These are phyloP conservation scores for Merops nubicus DNA, from an alignment of 2,113 vertebrate species.

Conservation along the genomic window DNA sequence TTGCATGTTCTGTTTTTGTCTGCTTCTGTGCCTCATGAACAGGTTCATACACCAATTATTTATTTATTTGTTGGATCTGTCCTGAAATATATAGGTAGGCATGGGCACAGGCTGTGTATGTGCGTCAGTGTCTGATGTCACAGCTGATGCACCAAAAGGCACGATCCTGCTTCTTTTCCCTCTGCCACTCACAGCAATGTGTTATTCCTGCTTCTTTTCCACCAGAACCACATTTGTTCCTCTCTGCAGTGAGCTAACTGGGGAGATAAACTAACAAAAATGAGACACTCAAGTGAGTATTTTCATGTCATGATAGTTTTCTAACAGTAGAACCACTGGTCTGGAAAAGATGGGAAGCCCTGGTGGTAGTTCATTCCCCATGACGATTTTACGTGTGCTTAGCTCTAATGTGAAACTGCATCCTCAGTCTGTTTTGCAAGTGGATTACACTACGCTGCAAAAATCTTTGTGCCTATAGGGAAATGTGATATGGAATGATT, in stretches of 20 bases:
- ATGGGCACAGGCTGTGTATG: not conserved
- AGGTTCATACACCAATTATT: not conserved
- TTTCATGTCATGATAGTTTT: not conserved
- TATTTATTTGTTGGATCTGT: not conserved
- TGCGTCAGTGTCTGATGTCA: not conserved
- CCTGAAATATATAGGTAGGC: not conserved
- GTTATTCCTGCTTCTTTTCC: not conserved
- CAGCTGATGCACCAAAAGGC: not conserved
- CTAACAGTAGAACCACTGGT: not conserved
- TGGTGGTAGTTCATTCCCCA: not conserved
- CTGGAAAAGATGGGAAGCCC: not conserved
- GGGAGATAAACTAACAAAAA: not conserved
- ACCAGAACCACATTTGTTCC: not conserved
- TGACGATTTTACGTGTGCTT: not conserved
- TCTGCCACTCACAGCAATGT: not conserved
- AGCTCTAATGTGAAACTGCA: not conserved
- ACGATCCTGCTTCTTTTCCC: not conserved
- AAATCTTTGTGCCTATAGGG: not conserved
- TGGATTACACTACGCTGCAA: not conserved
- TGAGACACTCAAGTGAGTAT: accelerated
- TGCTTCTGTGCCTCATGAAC: not conserved
- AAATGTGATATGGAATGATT: not conserved
- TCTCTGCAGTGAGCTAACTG: not conserved
- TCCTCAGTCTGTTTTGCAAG: not conserved
- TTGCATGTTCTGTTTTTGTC: not conserved